Evolutionary conservation across 2,888 invertebrate genomes (phyloP), one percentile per base, ranked within the genome.

Genomic region (Chrysolina oricalcia): DNA sequence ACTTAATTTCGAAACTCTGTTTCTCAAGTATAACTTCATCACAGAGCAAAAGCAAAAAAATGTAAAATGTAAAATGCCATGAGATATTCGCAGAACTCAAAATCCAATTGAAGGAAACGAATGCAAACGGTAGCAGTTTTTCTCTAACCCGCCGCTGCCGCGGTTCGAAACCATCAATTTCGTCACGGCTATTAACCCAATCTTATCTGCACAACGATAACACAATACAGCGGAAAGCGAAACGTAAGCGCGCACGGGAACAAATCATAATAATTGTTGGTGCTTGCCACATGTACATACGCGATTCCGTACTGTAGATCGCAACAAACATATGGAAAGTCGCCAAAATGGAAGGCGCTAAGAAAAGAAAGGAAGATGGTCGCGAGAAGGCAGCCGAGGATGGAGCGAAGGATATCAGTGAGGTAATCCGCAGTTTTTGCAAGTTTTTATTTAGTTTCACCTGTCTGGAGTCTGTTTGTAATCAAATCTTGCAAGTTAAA

Each of bases 171-270:
- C 59, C 59, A 59, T 59, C 19, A 68, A 56, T 68, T 68, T 68
- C n/a, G 48, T 68, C 56, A 59, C 53, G 27, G 53, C 68, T 40
- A 68, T 68, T 68, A 68, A 13, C 41, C 72, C 48, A 73, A 63
- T 73, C 73, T 73, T 73, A 73, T 73, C 73, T 53, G 66, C 50
- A 53, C 40, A 62, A 70, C 62, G 70, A 73, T 65, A 65, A 53
- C 17, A 67, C 70, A 67, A 69, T 56, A 62, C 50, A 35, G 17
- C 59, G 68, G 68, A 68, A 68, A 53, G 46, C 46, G 70, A 69
- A 62, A 76, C 76, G 70, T 72, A 74, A 67, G 62, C 74, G 35
- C 23, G 35, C 59, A n/a, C 59, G 59, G 59, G n/a, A 59, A 59
- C 68, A 68, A 53, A 68, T 68, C 68, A 53, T 41, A 41, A 48